Percentiles rank a stretch among this genome's conserved stretches.
These are phyloP conservation scores for Rhamphomyia laevipes DNA, from an alignment of 2,888 invertebrate genomes.

Conservation along the genomic window DNA sequence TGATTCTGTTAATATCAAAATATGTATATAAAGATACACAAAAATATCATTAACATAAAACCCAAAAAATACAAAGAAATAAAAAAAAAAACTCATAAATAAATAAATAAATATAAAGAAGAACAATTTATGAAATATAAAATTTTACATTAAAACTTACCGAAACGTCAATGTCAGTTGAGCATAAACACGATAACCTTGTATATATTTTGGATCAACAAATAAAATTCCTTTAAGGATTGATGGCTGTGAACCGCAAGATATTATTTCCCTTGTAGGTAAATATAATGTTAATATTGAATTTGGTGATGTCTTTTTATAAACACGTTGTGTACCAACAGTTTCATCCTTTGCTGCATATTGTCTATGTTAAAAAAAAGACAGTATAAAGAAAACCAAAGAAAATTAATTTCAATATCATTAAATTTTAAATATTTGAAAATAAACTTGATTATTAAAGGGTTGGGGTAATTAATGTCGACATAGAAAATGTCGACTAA, in stretches of 20 bases:
- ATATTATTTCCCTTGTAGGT: conserved; percentile 67
- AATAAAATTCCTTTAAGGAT: conserved; percentile 82
- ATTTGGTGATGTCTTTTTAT: conserved; percentile 79
- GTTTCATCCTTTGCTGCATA: conserved; percentile 16
- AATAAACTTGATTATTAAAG: too few species aligned
- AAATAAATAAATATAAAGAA: too few species aligned
- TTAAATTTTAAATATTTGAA: too few species aligned
- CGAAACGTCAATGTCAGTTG: conserved; percentile 88
- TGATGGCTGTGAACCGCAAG: conserved; percentile 62
- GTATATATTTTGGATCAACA: conserved; percentile 75
- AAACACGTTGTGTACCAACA: conserved; percentile 48
- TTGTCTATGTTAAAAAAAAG: background rate
- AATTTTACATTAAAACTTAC: conserved; percentile 35
- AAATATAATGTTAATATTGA: conserved; percentile 74
- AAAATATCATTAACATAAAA: too few species aligned
- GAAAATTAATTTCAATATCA: background rate
- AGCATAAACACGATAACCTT: conserved; percentile 69
- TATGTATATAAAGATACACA: too few species aligned
- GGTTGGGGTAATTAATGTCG: too few species aligned
- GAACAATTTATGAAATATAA: too few species aligned
- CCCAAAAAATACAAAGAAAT: too few species aligned
- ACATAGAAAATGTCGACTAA: too few species aligned
- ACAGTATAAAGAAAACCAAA: too few species aligned
- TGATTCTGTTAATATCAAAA: too few species aligned
- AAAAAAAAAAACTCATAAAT: too few species aligned